Conservation (phyloP, 2,888 invertebrate genomes). For the Drosophila mercatorum region DNA sequence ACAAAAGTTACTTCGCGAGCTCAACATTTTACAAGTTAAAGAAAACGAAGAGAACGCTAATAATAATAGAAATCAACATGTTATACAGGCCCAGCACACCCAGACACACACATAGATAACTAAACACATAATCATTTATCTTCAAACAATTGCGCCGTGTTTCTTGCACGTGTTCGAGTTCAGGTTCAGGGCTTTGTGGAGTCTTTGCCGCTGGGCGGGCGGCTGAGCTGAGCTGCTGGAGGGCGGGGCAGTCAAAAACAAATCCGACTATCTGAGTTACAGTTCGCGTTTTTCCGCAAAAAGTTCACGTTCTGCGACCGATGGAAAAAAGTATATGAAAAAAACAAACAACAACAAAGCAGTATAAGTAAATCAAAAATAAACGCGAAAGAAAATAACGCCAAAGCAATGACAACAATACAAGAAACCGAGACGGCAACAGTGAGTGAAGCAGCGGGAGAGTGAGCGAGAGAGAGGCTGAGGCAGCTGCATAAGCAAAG, state of each 20-base stretch:
- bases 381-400: constrained; percentile 45
- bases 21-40: constrained; percentile 16
- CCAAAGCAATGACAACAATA: constrained; percentile 28
- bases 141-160: constrained; percentile 46
- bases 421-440: constrained; percentile 8
- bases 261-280: constrained; percentile 36
- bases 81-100: constrained; percentile 13
- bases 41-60: constrained; percentile 30
- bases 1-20: constrained; percentile 31
- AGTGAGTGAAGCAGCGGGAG: neutral
- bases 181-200: constrained; percentile 47
- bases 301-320: constrained; percentile 57
- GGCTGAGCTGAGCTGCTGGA: no score
- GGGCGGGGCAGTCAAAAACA: neutral
- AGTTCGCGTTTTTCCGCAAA: constrained; percentile 56
- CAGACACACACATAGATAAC: constrained; percentile 11
- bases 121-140: constrained; percentile 50
- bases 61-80: constrained; percentile 49
- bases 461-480: neutral
- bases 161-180: constrained; percentile 58
- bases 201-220: neutral
- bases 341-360: constrained; percentile 15
- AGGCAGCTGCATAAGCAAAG: neutral
- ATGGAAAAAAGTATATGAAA: neutral
- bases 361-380: constrained; percentile 35